phyloP scores from a whole-genome alignment of 2,888 invertebrate genomes.

The Meiosimyza platycephala region DNA sequence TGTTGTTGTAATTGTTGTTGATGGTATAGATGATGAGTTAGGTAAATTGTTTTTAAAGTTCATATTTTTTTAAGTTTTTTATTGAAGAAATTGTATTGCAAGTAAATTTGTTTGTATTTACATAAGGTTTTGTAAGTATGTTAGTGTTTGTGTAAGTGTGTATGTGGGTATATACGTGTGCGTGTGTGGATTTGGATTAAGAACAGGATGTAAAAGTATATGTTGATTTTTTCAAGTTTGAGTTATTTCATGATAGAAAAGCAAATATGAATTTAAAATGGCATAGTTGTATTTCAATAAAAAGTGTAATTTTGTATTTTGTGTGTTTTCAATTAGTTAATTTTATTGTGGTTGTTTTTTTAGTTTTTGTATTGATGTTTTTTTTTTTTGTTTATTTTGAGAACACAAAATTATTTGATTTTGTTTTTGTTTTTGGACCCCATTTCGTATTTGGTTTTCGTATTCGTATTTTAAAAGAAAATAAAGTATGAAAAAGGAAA shows the following conservation, averaged over 20 bases:
- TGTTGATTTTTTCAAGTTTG: conserved; percentile 20
- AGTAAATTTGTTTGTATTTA: background rate
- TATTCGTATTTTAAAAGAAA: conserved; percentile 60
- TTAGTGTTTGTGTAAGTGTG: conserved; percentile 8
- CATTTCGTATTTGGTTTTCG: conserved; percentile 64
- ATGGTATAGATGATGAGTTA: conserved; percentile 8
- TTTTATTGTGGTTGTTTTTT: conserved; percentile 22
- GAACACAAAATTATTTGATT: conserved; percentile 29
- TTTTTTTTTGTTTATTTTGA: conserved; percentile 38
- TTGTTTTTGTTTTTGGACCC: conserved; percentile 58
- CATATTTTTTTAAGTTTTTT: conserved; percentile 10
- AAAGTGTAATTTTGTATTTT: conserved; percentile 18
- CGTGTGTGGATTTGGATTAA: background rate
- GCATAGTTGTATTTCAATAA: conserved; percentile 28
- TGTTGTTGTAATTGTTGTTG: conserved; percentile 63
- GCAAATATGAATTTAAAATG: background rate
- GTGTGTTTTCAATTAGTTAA: conserved; percentile 4
- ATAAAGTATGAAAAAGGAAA: conserved; percentile 66
- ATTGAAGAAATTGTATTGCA: conserved; percentile 22
- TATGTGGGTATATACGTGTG: conserved; percentile 7
- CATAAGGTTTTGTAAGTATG: background rate
- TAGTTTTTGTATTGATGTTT: conserved; percentile 38
- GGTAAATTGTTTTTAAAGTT: conserved; percentile 15
- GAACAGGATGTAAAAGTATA: background rate
- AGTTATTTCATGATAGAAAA: background rate